Conservation (phyloP, 2,797 vertebrate genomes). For the Myotis planiceps region DNA sequence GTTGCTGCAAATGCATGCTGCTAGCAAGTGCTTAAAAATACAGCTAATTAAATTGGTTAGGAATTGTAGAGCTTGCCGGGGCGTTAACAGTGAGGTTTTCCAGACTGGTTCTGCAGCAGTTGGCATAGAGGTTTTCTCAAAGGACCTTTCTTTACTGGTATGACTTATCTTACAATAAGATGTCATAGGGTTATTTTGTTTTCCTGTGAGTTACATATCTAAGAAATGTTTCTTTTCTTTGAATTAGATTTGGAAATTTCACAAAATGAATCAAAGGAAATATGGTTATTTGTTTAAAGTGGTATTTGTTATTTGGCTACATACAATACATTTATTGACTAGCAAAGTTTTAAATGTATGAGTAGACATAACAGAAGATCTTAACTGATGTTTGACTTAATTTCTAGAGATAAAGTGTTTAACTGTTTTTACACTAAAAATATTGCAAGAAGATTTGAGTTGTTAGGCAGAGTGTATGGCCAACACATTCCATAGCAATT, state of each 20-base stretch:
- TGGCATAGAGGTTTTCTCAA: conserved; percentile 60
- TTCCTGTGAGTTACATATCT: conserved; percentile 39
- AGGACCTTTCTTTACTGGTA: conserved; percentile 43
- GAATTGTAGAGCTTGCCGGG: conserved; percentile 66
- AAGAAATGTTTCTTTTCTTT: conserved; percentile 21
- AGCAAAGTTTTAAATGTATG: background rate
- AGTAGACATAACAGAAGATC: background rate
- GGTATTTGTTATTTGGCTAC: conserved; percentile 20
- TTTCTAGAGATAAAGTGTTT: conserved; percentile 40
- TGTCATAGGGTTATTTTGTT: conserved; percentile 26
- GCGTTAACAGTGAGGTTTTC: conserved; percentile 68
- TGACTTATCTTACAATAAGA: conserved; percentile 35
- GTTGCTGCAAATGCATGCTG: conserved; percentile 49
- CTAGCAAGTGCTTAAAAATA: conserved; percentile 74
- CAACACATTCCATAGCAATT: background rate
- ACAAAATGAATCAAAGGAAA: background rate
- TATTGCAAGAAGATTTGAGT: conserved; percentile 7
- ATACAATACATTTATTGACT: background rate
- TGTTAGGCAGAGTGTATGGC: conserved; percentile 6
- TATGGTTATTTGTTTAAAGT: conserved; percentile 40
- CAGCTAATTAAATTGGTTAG: conserved; percentile 81
- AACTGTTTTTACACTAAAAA: conserved; percentile 41
- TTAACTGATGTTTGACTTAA: background rate
- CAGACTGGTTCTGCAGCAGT: background rate
- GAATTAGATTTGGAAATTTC: background rate